Evolutionary conservation across 2,888 invertebrate species (phyloP).

Genomic region (Metellina segmentata): DNA sequence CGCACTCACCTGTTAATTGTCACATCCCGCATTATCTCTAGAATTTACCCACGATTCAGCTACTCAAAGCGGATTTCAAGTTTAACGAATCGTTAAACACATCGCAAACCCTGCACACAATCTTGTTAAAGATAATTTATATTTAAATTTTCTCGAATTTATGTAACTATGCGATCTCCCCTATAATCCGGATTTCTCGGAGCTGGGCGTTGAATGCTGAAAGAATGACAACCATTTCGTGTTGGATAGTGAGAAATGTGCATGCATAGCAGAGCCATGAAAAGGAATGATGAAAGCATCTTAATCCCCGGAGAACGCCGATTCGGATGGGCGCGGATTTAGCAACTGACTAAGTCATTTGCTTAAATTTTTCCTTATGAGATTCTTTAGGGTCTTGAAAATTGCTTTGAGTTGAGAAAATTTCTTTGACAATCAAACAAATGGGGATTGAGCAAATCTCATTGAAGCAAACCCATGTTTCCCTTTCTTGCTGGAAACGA

Average conservation of each 20-base stretch:
- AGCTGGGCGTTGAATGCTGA: not conserved
- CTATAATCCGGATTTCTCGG: too few species aligned
- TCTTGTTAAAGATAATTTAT: too few species aligned
- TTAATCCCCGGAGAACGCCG: constrained; percentile 41
- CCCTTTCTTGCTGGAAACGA: constrained; percentile 4
- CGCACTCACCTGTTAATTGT: too few species aligned
- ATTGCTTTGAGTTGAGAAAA: constrained; percentile 26
- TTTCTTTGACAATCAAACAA: constrained; percentile 33
- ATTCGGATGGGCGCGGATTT: constrained; percentile 30
- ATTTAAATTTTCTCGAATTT: too few species aligned
- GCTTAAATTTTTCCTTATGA: constrained; percentile 42
- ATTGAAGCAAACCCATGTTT: constrained; percentile 21
- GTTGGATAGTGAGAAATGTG: not conserved
- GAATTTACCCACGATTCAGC: too few species aligned
- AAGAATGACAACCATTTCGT: not conserved
- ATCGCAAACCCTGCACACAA: too few species aligned
- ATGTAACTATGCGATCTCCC: too few species aligned
- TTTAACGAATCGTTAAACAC: too few species aligned
- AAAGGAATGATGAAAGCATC: constrained; percentile 37
- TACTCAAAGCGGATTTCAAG: too few species aligned
- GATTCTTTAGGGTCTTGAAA: constrained; percentile 45
- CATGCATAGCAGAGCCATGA: not conserved
- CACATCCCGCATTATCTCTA: too few species aligned
- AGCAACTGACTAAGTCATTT: constrained; percentile 51
- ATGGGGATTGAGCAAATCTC: constrained; percentile 26